These are phyloP conservation scores for Cottoperca gobio DNA, from an alignment of 2,797 vertebrate genomes.

Conservation along the genomic window DNA sequence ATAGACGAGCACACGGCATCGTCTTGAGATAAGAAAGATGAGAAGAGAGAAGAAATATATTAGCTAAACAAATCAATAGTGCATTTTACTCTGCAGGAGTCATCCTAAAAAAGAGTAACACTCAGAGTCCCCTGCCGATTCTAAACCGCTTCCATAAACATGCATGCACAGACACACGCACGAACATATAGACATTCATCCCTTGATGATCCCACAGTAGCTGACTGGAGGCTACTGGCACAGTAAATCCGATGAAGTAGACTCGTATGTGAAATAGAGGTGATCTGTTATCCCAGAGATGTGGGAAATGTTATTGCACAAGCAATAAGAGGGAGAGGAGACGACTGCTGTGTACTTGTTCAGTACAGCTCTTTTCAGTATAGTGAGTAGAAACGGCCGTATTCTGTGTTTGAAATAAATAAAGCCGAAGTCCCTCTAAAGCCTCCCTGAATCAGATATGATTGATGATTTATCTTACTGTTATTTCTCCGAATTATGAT, in stretches of 20 bases:
- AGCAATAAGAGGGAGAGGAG: slow-evolving; percentile 53
- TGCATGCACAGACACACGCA: slow-evolving; percentile 16
- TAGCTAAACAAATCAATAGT: slow-evolving; percentile 83
- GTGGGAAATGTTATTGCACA: slow-evolving; percentile 65
- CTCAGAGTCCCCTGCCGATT: slow-evolving; percentile 49
- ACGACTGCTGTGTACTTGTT: slow-evolving; percentile 29
- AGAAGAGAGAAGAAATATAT: slow-evolving; percentile 66
- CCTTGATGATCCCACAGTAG: slow-evolving; percentile 45
- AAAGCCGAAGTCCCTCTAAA: neutral
- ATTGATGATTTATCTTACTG: slow-evolving; percentile 11
- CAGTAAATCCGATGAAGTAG: slow-evolving; percentile 70
- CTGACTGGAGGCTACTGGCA: slow-evolving; percentile 52
- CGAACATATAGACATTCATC: slow-evolving; percentile 29
- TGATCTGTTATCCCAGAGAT: slow-evolving; percentile 74
- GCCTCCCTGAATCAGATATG: slow-evolving; percentile 33
- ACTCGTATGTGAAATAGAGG: slow-evolving; percentile 37
- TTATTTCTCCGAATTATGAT: slow-evolving; percentile 5
- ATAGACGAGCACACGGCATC: slow-evolving; percentile 28
- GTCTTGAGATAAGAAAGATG: slow-evolving; percentile 48
- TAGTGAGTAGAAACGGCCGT: slow-evolving; percentile 7
- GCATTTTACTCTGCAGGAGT: slow-evolving; percentile 69
- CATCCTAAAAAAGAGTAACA: slow-evolving; percentile 71
- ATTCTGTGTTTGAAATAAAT: slow-evolving; percentile 27
- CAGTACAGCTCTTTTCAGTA: slow-evolving; percentile 24
- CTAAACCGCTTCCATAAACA: slow-evolving; percentile 41